These are phyloP conservation scores for Sinocyclocheilus anshuiensis DNA, from an alignment of 2,113 vertebrate species.

Conservation along the genomic window DNA sequence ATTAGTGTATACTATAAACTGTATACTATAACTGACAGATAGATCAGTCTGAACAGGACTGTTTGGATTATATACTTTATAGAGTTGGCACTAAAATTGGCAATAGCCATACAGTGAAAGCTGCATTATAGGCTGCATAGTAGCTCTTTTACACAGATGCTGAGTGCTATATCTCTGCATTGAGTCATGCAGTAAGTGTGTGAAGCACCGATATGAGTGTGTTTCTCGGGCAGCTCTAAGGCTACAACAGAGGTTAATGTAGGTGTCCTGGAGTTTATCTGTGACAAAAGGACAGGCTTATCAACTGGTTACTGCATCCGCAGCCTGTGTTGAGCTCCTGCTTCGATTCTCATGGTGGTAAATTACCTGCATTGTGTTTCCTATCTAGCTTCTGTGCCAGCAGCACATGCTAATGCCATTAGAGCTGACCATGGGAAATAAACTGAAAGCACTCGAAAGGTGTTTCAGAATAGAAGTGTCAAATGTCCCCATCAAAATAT, in stretches of 20 bases:
- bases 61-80: not conserved
- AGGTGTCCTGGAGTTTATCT: slow-evolving; percentile 35
- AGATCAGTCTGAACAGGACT: not conserved
- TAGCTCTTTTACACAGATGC: not conserved
- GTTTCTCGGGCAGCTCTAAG: slow-evolving; percentile 9
- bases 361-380: slow-evolving; percentile 38
- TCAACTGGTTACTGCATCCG: slow-evolving; percentile 34
- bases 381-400: slow-evolving; percentile 4
- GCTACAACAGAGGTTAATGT: slow-evolving; percentile 42
- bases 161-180: not conserved
- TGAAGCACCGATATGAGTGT: slow-evolving; percentile 28
- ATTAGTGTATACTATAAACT: not conserved
- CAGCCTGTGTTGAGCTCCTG: not conserved
- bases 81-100: not conserved
- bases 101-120: not conserved
- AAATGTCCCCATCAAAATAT: not conserved
- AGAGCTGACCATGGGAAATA: slow-evolving; percentile 31
- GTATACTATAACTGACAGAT: not conserved
- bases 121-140: not conserved
- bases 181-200: not conserved
- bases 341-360: slow-evolving; percentile 29
- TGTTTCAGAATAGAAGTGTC: not conserved
- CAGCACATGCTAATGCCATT: slow-evolving; percentile 38
- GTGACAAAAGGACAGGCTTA: slow-evolving; percentile 37
- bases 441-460: not conserved